Conservation (phyloP, 2,888 invertebrate genomes). For the Empis livida region DNA sequence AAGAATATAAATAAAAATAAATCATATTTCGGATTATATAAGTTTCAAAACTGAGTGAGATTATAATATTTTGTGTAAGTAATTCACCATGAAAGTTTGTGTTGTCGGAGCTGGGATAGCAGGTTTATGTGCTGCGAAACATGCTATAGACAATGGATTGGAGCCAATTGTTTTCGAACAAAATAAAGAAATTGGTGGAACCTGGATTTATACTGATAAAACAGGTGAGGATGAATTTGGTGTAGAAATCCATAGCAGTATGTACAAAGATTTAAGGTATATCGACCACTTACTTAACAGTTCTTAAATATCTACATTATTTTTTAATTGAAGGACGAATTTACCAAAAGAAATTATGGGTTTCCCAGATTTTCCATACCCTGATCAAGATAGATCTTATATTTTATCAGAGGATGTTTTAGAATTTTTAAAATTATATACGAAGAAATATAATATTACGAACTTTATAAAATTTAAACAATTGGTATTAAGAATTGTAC, state of each 20-base stretch:
- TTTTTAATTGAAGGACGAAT: conserved; percentile 54
- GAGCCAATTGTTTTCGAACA: conserved; percentile 64
- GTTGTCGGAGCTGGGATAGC: conserved; percentile 86
- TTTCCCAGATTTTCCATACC: conserved; percentile 73
- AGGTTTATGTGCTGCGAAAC: conserved; percentile 66
- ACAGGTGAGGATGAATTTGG: conserved; percentile 62
- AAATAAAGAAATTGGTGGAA: conserved; percentile 64
- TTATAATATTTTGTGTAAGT: no score
- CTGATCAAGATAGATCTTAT: conserved; percentile 59
- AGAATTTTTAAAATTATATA: conserved; percentile 59
- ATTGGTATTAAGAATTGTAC: conserved; percentile 45
- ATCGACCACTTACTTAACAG: no score
- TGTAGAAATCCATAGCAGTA: conserved; percentile 74
- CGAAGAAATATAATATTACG: conserved; percentile 53
- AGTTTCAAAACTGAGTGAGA: no score
- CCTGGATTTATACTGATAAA: conserved; percentile 77
- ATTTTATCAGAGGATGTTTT: conserved; percentile 61
- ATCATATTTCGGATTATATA: no score
- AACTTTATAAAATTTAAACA: conserved; percentile 49
- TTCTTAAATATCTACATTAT: no score
- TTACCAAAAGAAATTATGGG: conserved; percentile 92
- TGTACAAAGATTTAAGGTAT: conserved; percentile 83
- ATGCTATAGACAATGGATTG: conserved; percentile 40
- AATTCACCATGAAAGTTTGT: conserved; percentile 30
- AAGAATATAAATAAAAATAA: no score